Percentiles rank a stretch among this genome's conserved stretches.
Evolutionary conservation across 1,140 invertebrate genomes (phyloP).

Genomic region (Parapsyche elsis): DNA sequence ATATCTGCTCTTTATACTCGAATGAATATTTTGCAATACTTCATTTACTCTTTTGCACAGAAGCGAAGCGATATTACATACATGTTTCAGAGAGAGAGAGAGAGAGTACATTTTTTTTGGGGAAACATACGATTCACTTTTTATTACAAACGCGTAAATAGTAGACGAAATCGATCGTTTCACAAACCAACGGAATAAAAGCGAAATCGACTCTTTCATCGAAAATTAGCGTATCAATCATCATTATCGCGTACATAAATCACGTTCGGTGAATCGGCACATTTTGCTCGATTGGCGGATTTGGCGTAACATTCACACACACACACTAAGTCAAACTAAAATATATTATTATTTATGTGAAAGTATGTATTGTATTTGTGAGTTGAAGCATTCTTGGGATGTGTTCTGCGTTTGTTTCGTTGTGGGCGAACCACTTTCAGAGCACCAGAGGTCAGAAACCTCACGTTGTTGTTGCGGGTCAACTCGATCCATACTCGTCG

Average conservation of each 20-base stretch:
- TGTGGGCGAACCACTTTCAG: constrained; percentile 22
- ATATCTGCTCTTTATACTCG: constrained; percentile 17
- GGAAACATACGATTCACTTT: neutral
- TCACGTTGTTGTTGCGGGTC: neutral
- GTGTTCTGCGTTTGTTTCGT: neutral
- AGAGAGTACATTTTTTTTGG: neutral
- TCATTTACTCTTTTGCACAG: neutral
- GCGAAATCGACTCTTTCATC: constrained; percentile 16
- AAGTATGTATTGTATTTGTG: neutral
- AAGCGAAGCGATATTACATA: neutral
- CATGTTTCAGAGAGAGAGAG: neutral
- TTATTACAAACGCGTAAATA: neutral
- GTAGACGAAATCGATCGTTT: neutral
- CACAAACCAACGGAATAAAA: neutral
- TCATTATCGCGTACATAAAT: constrained; percentile 28
- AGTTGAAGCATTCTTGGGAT: neutral
- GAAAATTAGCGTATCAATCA: constrained; percentile 33
- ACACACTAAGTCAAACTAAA: too few relatives aligned
- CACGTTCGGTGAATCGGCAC: constrained; percentile 17
- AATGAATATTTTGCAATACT: constrained; percentile 16
- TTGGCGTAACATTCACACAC: neutral
- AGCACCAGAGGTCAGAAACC: constrained; percentile 8
- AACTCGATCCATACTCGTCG: constrained; percentile 13
- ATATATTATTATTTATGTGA: neutral
- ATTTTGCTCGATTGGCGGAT: neutral